Evolutionary conservation across 2,797 vertebrate species (phyloP).

Genomic region (Tenualosa ilisha): DNA sequence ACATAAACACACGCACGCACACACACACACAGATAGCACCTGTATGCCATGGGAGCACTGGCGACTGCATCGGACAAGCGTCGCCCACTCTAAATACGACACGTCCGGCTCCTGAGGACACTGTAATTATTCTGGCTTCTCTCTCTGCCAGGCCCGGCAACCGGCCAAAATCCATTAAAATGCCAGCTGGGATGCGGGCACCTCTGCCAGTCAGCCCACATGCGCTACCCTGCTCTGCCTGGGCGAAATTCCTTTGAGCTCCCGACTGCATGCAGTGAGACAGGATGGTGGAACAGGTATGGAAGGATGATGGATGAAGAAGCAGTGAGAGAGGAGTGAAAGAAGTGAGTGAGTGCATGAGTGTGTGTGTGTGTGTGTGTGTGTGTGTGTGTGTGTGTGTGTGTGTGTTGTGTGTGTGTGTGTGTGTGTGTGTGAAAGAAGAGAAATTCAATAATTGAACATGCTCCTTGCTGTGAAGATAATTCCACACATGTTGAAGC

Average conservation of each 20-base stretch:
- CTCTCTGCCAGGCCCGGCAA: conserved; percentile 14
- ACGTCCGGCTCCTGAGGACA: conserved; percentile 20
- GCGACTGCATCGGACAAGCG: neutral
- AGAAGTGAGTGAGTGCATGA: neutral
- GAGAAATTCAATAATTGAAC: neutral
- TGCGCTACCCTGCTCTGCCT: neutral
- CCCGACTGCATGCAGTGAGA: conserved; percentile 12
- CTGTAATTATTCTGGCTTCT: conserved; percentile 25
- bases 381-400: neutral
- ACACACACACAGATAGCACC: neutral
- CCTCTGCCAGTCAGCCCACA: conserved; percentile 20
- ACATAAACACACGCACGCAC: neutral
- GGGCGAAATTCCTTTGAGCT: neutral
- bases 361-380: neutral
- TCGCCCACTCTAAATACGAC: conserved; percentile 35
- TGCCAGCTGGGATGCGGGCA: conserved; percentile 13
- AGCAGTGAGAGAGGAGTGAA: conserved; percentile 8
- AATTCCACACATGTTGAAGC: conserved; percentile 14
- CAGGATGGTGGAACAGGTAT: conserved; percentile 5
- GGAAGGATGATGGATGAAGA: neutral
- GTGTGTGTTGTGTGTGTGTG: neutral
- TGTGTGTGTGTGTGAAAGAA: neutral
- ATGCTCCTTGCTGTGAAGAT: neutral
- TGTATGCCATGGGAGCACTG: neutral
- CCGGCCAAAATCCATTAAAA: conserved; percentile 34